Conservation (phyloP, 2,888 invertebrate genomes). For the Cepaea hortensis region DNA sequence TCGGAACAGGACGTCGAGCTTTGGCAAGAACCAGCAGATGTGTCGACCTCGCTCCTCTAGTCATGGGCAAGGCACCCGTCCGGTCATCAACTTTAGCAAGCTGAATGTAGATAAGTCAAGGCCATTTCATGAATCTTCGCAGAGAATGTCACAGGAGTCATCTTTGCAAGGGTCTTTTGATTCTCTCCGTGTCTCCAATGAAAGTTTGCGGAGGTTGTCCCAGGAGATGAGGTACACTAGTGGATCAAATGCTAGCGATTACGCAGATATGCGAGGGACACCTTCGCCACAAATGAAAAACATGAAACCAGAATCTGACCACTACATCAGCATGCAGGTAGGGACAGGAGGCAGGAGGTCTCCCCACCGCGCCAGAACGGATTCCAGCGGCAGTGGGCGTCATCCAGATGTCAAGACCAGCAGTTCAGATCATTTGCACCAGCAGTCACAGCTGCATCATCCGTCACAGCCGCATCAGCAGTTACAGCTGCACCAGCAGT, state of each 20-base stretch:
- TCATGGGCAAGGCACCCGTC: constrained; percentile 66
- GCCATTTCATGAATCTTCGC: constrained; percentile 60
- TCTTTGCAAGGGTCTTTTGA: constrained; percentile 61
- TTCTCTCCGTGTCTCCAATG: constrained; percentile 65
- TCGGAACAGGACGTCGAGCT: constrained; percentile 69
- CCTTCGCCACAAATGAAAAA: constrained; percentile 57
- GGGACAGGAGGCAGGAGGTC: constrained; percentile 53
- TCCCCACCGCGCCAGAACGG: constrained; percentile 48
- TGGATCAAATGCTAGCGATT: constrained; percentile 55
- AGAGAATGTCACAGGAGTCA: constrained; percentile 63
- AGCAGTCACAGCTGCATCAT: too few relatives aligned
- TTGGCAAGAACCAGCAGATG: constrained; percentile 55
- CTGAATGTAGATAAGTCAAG: constrained; percentile 57
- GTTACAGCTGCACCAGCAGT: too few relatives aligned
- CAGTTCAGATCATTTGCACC: constrained; percentile 32
- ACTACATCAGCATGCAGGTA: constrained; percentile 67
- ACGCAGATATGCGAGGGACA: constrained; percentile 64
- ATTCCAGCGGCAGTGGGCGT: constrained; percentile 56
- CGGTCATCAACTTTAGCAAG: constrained; percentile 50
- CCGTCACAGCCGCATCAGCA: too few relatives aligned
- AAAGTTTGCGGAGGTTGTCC: constrained; percentile 63
- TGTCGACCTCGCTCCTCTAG: constrained; percentile 71
- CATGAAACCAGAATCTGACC: constrained; percentile 49
- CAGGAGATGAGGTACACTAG: constrained; percentile 53
- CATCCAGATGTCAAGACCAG: constrained; percentile 48